These are phyloP conservation scores for Dicranocentrus wangi DNA, from an alignment of 2,888 invertebrate genomes.

Conservation along the genomic window DNA sequence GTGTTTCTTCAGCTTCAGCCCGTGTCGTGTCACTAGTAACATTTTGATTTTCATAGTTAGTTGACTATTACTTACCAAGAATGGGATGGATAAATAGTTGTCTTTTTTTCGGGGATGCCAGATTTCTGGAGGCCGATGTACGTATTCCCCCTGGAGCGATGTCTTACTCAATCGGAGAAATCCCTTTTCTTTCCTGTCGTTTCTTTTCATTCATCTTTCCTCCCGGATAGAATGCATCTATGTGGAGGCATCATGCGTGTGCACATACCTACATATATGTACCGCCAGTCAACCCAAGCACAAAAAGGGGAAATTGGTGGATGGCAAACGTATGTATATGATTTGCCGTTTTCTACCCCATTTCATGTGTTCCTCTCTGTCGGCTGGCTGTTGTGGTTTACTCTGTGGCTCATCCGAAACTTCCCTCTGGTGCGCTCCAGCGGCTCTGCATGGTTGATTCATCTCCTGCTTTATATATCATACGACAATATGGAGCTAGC, in stretches of 20 bases:
- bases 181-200: conserved; percentile 21
- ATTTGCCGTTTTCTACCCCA: conserved; percentile 54
- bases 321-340: conserved; percentile 29
- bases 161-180: conserved; percentile 53
- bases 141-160: conserved; percentile 51
- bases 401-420: conserved; percentile 36
- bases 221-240: not conserved
- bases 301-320: conserved; percentile 36
- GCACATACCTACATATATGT: not conserved
- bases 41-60: conserved; percentile 13
- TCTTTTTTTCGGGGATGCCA: too few relatives aligned
- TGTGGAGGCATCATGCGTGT: conserved; percentile 6
- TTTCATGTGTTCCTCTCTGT: conserved; percentile 45
- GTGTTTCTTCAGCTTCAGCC: too few relatives aligned
- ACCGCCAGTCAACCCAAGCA: conserved; percentile 16
- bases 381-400: conserved; percentile 45
- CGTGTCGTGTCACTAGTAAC: conserved; percentile 4
- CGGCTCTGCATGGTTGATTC: conserved; percentile 3
- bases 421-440: conserved; percentile 34
- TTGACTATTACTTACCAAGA: conserved; percentile 8
- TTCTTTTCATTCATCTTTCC: conserved; percentile 22
- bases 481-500: not conserved
- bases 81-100: not conserved
- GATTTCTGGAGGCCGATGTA: not conserved
- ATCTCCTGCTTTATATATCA: conserved; percentile 16